Evolutionary conservation across 2,797 vertebrate genomes (phyloP).

Genomic region (Phoxinus dragarum): DNA sequence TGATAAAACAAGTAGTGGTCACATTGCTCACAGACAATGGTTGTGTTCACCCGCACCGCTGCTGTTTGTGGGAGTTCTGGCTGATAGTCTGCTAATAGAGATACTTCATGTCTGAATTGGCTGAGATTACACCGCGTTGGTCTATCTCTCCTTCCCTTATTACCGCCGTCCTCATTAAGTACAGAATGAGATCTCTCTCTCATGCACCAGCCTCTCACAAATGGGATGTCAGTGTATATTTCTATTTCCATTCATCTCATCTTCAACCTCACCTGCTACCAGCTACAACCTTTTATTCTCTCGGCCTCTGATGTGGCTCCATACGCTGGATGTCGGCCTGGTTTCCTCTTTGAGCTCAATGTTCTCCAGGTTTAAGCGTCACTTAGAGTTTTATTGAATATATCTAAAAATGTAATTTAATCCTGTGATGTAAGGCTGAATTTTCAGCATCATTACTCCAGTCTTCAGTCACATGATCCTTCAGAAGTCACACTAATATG

Average conservation of each 20-base stretch:
- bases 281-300: conserved; percentile 11
- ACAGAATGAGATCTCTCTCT: conserved; percentile 26
- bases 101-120: conserved; percentile 22
- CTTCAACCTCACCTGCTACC: conserved; percentile 40
- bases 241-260: conserved; percentile 47
- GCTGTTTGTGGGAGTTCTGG: conserved; percentile 15
- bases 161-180: conserved; percentile 46
- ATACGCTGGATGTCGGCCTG: not conserved
- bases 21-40: not conserved
- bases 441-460: not conserved
- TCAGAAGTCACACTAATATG: not conserved
- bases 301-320: conserved; percentile 5
- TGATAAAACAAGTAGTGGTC: not conserved
- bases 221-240: conserved; percentile 48
- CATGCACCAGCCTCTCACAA: conserved; percentile 16
- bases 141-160: conserved; percentile 37
- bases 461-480: not conserved
- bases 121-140: conserved; percentile 17
- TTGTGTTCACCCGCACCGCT: not conserved
- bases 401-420: not conserved
- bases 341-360: not conserved
- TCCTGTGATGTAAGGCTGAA: not conserved
- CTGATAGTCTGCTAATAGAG: conserved; percentile 4
- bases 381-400: not conserved
- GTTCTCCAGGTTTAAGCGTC: not conserved